A percentile compares a stretch with the other conserved stretches of the same genome.
Conservation (phyloP, 2,888 invertebrate genomes). For the Orthosia gracilis region DNA sequence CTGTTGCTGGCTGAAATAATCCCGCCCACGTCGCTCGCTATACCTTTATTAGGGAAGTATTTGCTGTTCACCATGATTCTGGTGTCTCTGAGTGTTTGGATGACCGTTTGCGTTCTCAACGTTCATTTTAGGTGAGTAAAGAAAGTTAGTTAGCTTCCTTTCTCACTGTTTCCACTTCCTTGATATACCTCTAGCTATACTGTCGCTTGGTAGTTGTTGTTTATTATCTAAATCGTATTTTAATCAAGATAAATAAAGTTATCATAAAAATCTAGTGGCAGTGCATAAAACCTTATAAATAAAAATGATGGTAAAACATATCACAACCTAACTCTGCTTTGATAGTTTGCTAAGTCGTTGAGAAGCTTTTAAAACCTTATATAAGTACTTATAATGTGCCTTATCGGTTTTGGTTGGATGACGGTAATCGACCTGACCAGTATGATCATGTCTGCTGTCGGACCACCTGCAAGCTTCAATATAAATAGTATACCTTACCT, state of each 20-base stretch:
- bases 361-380: conserved; percentile 28
- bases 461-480: conserved; percentile 32
- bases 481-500: conserved; percentile 15
- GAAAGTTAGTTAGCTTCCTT: conserved; percentile 68
- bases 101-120: conserved; percentile 98
- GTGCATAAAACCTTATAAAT: conserved; percentile 41
- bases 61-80: conserved; percentile 97
- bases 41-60: conserved; percentile 92
- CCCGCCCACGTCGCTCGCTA: conserved; percentile 98
- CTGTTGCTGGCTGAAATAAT: conserved; percentile 99
- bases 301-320: conserved; percentile 4
- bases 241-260: conserved; percentile 7
- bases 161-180: conserved; percentile 62
- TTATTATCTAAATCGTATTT: conserved; percentile 18
- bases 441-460: background rate
- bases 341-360: conserved; percentile 41
- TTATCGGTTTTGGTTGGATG: background rate
- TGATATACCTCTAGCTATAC: conserved; percentile 55
- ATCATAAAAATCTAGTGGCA: conserved; percentile 55
- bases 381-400: conserved; percentile 9
- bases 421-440: background rate
- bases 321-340: conserved; percentile 32
- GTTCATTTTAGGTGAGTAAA: conserved; percentile 92
- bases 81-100: conserved; percentile 97
- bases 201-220: conserved; percentile 61